Percentiles rank a stretch among this genome's conserved stretches.
Conservation (phyloP, 1,140 invertebrate species). For the Zeugodacus cucurbitae region DNA sequence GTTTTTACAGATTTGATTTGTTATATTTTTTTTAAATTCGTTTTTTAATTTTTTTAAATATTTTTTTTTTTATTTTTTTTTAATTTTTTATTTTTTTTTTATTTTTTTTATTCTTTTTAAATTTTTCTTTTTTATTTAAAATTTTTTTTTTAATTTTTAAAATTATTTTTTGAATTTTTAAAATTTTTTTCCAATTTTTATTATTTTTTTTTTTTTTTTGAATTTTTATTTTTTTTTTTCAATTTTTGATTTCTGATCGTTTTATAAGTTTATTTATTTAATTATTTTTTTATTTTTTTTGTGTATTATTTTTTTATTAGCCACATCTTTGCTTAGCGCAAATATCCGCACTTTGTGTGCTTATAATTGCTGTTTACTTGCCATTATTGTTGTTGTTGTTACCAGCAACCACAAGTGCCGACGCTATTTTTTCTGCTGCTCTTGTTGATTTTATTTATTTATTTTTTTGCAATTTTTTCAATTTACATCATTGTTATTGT, state of each 20-base stretch:
- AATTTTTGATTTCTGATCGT: not conserved
- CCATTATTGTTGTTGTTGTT: not conserved
- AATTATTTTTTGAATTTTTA: not conserved
- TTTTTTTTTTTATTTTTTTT: not conserved
- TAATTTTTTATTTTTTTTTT: not conserved
- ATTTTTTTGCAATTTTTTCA: too few relatives aligned
- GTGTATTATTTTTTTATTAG: not conserved
- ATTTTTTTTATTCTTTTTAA: not conserved
- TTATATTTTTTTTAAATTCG: not conserved
- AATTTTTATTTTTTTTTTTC: not conserved
- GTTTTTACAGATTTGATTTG: not conserved
- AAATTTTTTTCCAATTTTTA: not conserved
- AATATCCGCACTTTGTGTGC: not conserved
- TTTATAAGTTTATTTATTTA: not conserved
- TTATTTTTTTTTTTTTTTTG: not conserved
- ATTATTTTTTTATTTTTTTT: not conserved
- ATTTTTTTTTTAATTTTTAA: too few relatives aligned
- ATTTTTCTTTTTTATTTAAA: not conserved
- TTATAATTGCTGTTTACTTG: not conserved
- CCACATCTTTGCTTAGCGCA: not conserved
- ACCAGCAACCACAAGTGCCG: not conserved
- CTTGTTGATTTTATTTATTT: too few relatives aligned
- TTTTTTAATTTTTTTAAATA: not conserved
- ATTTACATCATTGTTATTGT: not conserved
- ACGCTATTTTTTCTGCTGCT: not conserved